Percentiles rank a stretch among this genome's conserved stretches.
These are phyloP conservation scores for Ophiodon elongatus DNA, from an alignment of 2,113 vertebrate species.

Conservation along the genomic window DNA sequence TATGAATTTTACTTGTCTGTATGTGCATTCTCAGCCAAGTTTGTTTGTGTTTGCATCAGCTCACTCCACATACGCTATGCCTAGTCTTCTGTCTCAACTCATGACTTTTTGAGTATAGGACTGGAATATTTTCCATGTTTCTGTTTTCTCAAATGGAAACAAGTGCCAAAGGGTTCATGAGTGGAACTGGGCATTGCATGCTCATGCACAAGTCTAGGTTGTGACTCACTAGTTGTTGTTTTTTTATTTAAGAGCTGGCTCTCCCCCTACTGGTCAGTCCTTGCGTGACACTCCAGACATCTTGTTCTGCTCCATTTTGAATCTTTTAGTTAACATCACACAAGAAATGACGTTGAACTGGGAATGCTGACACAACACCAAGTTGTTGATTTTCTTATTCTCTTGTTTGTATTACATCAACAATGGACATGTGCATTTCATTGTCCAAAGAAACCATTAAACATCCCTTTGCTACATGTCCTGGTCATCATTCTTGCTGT, in stretches of 20 bases:
- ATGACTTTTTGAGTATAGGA: conserved; percentile 30
- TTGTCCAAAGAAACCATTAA: conserved; percentile 85
- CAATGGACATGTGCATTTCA: conserved; percentile 81
- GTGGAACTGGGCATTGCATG: conserved; percentile 41
- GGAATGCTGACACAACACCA: conserved; percentile 69
- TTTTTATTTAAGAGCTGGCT: conserved; percentile 63
- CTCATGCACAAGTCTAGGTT: conserved; percentile 34
- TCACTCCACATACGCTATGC: conserved; percentile 32
- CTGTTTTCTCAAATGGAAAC: conserved; percentile 35
- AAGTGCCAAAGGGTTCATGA: conserved; percentile 44
- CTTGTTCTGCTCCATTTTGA: conserved; percentile 59
- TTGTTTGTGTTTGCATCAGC: conserved; percentile 38
- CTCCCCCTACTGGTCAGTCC: conserved; percentile 72
- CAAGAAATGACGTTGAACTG: conserved; percentile 63
- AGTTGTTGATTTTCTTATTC: conserved; percentile 71
- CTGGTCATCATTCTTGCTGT: conserved; percentile 83
- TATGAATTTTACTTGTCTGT: conserved; percentile 34
- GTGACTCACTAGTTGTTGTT: conserved; percentile 29
- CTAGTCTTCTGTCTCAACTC: conserved; percentile 22
- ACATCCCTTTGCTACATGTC: conserved; percentile 84
- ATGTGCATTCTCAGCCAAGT: conserved; percentile 35
- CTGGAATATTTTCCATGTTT: conserved; percentile 33
- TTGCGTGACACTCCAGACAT: conserved; percentile 57
- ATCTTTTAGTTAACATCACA: conserved; percentile 32
- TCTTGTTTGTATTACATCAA: conserved; percentile 79